These are phyloP conservation scores for Anabas testudineus DNA, from an alignment of 2,797 vertebrate species.

Conservation along the genomic window DNA sequence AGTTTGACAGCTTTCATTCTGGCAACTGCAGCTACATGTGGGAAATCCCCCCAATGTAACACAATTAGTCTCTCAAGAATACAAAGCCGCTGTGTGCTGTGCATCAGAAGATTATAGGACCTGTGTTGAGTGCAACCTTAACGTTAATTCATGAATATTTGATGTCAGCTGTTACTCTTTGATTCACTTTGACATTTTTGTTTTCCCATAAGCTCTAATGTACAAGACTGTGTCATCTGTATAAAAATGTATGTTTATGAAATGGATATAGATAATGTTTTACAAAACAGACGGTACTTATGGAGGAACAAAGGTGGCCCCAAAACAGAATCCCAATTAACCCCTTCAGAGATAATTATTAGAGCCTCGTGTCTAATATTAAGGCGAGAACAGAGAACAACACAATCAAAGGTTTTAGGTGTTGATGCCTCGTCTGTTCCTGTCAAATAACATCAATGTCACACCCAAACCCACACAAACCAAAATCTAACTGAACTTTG, in stretches of 20 bases:
- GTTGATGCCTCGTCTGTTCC: too few species aligned
- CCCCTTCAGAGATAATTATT: neutral
- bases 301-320: neutral
- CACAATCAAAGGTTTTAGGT: too few species aligned
- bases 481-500: too few species aligned
- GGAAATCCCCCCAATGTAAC: constrained; percentile 15
- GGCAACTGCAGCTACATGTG: neutral
- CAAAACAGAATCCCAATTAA: neutral
- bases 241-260: neutral
- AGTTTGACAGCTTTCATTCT: neutral
- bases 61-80: neutral
- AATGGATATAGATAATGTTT: neutral
- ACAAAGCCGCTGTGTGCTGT: neutral
- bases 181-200: too few species aligned
- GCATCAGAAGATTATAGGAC: neutral
- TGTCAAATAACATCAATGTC: too few species aligned
- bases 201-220: neutral
- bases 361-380: too few species aligned
- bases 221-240: neutral
- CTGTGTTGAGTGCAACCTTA: neutral
- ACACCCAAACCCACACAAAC: too few species aligned
- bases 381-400: too few species aligned
- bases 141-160: neutral
- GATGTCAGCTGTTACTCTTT: too few species aligned
- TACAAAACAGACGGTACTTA: neutral